Conservation (phyloP, 2,888 invertebrate genomes). For the Trilocha varians region DNA sequence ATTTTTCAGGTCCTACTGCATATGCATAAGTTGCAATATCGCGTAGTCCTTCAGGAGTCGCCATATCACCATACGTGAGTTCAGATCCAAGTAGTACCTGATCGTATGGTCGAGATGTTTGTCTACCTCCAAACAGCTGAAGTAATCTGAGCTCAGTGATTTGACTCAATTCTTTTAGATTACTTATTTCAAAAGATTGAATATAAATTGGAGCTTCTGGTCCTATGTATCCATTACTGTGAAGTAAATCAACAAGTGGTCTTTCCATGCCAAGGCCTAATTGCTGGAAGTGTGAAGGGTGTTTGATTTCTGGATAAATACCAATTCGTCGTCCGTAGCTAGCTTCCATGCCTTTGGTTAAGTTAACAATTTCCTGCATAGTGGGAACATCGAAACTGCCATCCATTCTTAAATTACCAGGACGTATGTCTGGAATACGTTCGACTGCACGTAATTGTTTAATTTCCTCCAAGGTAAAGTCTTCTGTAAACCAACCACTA, state of each 20-base stretch:
- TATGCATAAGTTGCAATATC: slow-evolving; percentile 54
- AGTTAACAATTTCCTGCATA: slow-evolving; percentile 56
- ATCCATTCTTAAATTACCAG: slow-evolving; percentile 55
- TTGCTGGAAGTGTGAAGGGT: slow-evolving; percentile 46
- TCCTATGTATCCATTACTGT: slow-evolving; percentile 45
- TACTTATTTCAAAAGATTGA: slow-evolving; percentile 59
- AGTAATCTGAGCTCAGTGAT: slow-evolving; percentile 48
- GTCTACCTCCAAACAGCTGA: slow-evolving; percentile 35
- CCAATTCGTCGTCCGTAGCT: slow-evolving; percentile 45
- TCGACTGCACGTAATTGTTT: slow-evolving; percentile 52
- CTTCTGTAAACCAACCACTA: slow-evolving; percentile 60
- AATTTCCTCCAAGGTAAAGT: slow-evolving; percentile 56
- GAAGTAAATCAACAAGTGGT: slow-evolving; percentile 44
- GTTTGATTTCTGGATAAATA: slow-evolving; percentile 61
- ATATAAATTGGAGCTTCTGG: slow-evolving; percentile 46
- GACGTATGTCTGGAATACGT: slow-evolving; percentile 47
- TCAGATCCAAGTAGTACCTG: slow-evolving; percentile 33
- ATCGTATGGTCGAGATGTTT: slow-evolving; percentile 38
- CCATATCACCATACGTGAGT: slow-evolving; percentile 54
- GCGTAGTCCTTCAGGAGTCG: slow-evolving; percentile 45
- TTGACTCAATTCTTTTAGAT: slow-evolving; percentile 47
- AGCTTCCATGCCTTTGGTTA: slow-evolving; percentile 48
- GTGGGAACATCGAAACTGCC: slow-evolving; percentile 45
- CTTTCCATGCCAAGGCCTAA: slow-evolving; percentile 50
- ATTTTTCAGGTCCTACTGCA: slow-evolving; percentile 57